These are phyloP conservation scores for Acromyrmex heyeri DNA, from an alignment of 1,140 invertebrate genomes.

Conservation along the genomic window DNA sequence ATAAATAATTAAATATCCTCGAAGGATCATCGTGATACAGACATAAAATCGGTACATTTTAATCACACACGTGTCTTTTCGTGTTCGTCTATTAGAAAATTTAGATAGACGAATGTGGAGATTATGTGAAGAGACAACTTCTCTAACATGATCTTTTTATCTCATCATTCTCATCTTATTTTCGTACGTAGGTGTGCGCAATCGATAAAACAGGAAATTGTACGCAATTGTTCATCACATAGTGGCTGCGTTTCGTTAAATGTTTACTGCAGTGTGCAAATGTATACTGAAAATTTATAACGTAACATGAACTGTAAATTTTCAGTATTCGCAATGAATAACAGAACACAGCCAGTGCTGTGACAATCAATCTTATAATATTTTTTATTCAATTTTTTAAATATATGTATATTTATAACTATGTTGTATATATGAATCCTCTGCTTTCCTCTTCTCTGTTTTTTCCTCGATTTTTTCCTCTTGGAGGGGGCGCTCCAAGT, in stretches of 20 bases:
- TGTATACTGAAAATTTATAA: too few relatives aligned
- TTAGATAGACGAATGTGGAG: not conserved
- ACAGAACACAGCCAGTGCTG: too few relatives aligned
- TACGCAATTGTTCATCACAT: not conserved
- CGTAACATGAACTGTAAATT: too few relatives aligned
- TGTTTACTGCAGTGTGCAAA: too few relatives aligned
- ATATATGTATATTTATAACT: not conserved
- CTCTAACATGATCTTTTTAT: not conserved
- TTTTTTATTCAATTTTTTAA: not conserved
- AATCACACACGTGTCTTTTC: not conserved
- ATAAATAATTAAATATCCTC: not conserved
- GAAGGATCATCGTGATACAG: constrained; percentile 26
- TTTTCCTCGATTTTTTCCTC: too few relatives aligned
- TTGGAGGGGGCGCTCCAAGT: not conserved
- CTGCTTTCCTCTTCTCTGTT: too few relatives aligned
- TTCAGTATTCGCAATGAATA: too few relatives aligned
- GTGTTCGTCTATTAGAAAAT: not conserved
- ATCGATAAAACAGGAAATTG: constrained; percentile 54
- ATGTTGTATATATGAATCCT: not conserved
- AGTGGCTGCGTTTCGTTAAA: too few relatives aligned
- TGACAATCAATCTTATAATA: too few relatives aligned
- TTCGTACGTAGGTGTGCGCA: not conserved
- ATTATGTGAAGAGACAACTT: not conserved
- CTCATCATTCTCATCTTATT: constrained; percentile 1
- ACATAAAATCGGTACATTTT: not conserved